These are phyloP conservation scores for Ceraclea dissimilis DNA, from an alignment of 2,888 invertebrate genomes.

Conservation along the genomic window DNA sequence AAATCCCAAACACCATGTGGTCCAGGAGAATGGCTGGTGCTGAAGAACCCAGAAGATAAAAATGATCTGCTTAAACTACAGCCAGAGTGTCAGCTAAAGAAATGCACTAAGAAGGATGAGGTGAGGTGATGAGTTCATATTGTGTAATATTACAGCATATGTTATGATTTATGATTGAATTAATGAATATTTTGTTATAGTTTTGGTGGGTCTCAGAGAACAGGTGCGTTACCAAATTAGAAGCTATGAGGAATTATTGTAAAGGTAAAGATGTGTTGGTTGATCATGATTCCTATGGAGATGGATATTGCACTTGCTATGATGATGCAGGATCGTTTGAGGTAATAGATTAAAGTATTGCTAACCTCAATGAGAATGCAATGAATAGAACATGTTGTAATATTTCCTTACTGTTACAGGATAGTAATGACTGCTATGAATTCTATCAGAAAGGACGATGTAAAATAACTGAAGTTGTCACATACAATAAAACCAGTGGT, in stretches of 20 bases:
- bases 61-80: background rate
- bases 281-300: slow-evolving; percentile 9
- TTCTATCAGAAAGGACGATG: slow-evolving; percentile 20
- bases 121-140: slow-evolving; percentile 7
- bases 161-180: background rate
- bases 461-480: slow-evolving; percentile 9
- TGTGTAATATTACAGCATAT: background rate
- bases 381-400: background rate
- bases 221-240: slow-evolving; percentile 1
- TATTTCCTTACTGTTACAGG: slow-evolving; percentile 7
- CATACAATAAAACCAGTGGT: slow-evolving; percentile 8
- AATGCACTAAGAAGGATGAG: slow-evolving; percentile 6
- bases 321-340: slow-evolving; percentile 8
- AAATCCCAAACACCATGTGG: background rate
- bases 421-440: slow-evolving; percentile 11
- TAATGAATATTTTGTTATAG: slow-evolving; percentile 8
- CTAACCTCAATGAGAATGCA: background rate
- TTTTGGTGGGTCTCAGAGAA: slow-evolving; percentile 12
- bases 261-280: slow-evolving; percentile 6
- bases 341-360: background rate
- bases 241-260: slow-evolving; percentile 5
- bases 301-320: slow-evolving; percentile 14
- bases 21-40: background rate
- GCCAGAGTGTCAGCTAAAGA: slow-evolving; percentile 11
- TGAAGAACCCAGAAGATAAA: background rate